A percentile compares a stretch with the other conserved stretches of the same genome.
Evolutionary conservation across 1,140 invertebrate species (phyloP).

Genomic region (Euwallacea similis): DNA sequence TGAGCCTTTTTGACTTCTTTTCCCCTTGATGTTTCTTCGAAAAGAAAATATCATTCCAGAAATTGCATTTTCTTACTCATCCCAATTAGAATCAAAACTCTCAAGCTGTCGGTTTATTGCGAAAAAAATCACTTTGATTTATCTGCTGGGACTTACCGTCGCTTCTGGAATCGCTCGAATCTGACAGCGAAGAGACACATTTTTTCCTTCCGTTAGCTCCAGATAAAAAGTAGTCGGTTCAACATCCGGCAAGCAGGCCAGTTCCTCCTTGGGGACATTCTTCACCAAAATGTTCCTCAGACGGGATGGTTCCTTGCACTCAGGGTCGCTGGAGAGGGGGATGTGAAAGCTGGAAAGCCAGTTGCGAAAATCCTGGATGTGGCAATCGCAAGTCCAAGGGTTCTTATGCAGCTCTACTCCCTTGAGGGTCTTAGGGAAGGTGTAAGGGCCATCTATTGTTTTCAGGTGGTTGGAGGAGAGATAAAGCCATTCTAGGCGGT

Average conservation of each 20-base stretch:
- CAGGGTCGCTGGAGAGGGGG: conserved; percentile 70
- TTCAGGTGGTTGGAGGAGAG: conserved; percentile 79
- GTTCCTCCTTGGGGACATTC: conserved; percentile 67
- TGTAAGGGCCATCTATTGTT: conserved; percentile 67
- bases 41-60: background rate
- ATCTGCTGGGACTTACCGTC: conserved; percentile 51
- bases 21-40: background rate
- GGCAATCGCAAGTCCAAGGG: conserved; percentile 87
- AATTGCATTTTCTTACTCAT: too few relatives aligned
- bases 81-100: too few relatives aligned
- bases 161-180: conserved; percentile 78
- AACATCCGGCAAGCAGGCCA: conserved; percentile 81
- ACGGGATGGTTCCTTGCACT: conserved; percentile 70
- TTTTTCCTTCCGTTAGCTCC: conserved; percentile 76
- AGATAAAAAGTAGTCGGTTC: conserved; percentile 69
- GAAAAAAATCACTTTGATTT: background rate
- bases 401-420: conserved; percentile 83
- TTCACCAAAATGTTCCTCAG: conserved; percentile 70
- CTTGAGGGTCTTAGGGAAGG: conserved; percentile 72
- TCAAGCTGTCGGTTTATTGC: background rate
- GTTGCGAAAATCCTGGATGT: conserved; percentile 70
- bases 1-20: background rate
- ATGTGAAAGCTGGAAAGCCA: conserved; percentile 78
- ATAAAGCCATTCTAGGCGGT: conserved; percentile 80
- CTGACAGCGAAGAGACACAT: conserved; percentile 76